Conservation (phyloP, 1,140 invertebrate genomes). For the Vanessa atalanta region DNA sequence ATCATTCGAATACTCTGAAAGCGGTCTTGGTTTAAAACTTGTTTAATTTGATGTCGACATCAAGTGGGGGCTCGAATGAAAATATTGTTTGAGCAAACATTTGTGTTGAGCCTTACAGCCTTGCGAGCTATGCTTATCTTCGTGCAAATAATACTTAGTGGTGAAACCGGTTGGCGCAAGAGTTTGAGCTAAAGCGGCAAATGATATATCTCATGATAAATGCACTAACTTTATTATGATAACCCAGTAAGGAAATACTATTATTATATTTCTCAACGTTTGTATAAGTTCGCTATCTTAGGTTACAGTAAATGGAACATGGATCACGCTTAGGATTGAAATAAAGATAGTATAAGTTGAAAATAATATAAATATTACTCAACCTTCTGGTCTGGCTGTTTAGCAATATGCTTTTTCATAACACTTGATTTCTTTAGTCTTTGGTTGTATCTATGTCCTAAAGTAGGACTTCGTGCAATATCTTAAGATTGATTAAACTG, state of each 20-base stretch:
- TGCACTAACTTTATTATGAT: slow-evolving; percentile 46
- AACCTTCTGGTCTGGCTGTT: background rate
- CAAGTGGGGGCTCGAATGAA: slow-evolving; percentile 64
- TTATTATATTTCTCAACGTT: slow-evolving; percentile 43
- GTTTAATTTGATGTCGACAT: slow-evolving; percentile 76
- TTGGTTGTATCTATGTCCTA: too few relatives aligned
- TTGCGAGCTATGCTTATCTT: slow-evolving; percentile 64
- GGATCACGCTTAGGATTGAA: slow-evolving; percentile 19
- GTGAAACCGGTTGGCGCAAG: slow-evolving; percentile 48
- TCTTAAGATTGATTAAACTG: background rate
- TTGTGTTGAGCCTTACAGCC: slow-evolving; percentile 62
- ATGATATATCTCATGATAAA: slow-evolving; percentile 44
- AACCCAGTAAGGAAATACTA: slow-evolving; percentile 44
- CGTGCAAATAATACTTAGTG: slow-evolving; percentile 64
- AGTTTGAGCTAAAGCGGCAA: slow-evolving; percentile 44
- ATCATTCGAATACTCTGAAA: slow-evolving; percentile 55
- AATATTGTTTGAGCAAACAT: slow-evolving; percentile 75
- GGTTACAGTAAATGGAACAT: slow-evolving; percentile 22
- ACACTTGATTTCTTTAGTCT: background rate
- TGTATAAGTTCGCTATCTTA: slow-evolving; percentile 28
- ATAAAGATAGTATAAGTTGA: slow-evolving; percentile 10
- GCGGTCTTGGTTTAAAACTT: slow-evolving; percentile 64
- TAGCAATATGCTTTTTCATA: background rate
- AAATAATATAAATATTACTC: slow-evolving; percentile 3
- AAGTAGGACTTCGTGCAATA: background rate